Conservation (phyloP, 2,113 vertebrate genomes). For the Hassar affinis region DNA sequence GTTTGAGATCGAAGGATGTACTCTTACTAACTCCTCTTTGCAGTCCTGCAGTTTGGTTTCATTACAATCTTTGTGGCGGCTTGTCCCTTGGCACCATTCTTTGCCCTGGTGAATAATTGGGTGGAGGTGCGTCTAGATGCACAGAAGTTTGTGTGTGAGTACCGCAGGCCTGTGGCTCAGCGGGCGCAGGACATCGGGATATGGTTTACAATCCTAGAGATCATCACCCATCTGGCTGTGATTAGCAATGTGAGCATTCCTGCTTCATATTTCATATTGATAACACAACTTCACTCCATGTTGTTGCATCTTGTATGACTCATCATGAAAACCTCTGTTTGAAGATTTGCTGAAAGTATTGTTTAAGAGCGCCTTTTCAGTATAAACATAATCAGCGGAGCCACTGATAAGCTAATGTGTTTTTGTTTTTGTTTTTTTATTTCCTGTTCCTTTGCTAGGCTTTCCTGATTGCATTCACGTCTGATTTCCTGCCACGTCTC, state of each 20-base stretch:
- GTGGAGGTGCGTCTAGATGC: slow-evolving; percentile 74
- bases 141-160: slow-evolving; percentile 77
- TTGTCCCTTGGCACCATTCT: slow-evolving; percentile 74
- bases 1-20: background rate
- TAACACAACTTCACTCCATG: background rate
- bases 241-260: slow-evolving; percentile 68
- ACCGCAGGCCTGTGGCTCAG: slow-evolving; percentile 71
- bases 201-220: slow-evolving; percentile 77
- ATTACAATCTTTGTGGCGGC: slow-evolving; percentile 78
- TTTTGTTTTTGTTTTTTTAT: background rate
- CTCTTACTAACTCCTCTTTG: background rate
- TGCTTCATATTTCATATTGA: background rate
- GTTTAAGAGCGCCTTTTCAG: background rate
- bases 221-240: slow-evolving; percentile 70
- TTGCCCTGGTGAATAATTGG: slow-evolving; percentile 77
- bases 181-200: slow-evolving; percentile 73
- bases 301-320: background rate
- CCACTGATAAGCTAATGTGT: background rate
- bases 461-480: slow-evolving; percentile 78
- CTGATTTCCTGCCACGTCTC: slow-evolving; percentile 72
- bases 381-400: slow-evolving; percentile 27
- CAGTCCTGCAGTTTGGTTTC: slow-evolving; percentile 79
- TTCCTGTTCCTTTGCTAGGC: slow-evolving; percentile 60
- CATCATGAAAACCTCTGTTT: background rate
- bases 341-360: background rate